Base-by-base conservation (phyloP, 2,113 vertebrate genomes). In the Rhegmatorhina hoffmannsi region DNA sequence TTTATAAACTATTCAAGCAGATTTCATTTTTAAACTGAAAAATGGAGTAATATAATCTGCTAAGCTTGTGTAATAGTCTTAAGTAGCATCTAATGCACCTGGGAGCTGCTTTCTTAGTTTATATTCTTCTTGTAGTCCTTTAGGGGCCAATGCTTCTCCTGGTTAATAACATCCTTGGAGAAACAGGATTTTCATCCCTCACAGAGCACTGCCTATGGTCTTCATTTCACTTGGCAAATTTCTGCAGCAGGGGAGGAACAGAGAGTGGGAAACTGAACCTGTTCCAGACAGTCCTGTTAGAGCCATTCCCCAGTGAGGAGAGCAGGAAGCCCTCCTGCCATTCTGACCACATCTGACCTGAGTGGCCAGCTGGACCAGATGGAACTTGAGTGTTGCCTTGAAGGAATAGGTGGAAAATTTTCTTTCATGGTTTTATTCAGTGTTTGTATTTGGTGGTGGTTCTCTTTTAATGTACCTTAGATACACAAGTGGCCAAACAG, bases 161-260 rank as follows among this genome's bases (percentile, higher is more conserved):
- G 36, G 34, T 87, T 95, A 91, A 85, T 89, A 88, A 52, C 73
- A 59, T 76, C 87, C 60, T 56, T 53, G 52, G 93, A 72, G 75
- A 94, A 88, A 91, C 43, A 38, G 6, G 10, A 77, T 95, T 96
- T 83, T 79, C 44, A 88, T 94, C 28, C 6, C 31, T 77, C 43
- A 44, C 50, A 31, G 70, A 85, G 20, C 53, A 43, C 25, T 87
- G 36, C 66, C 59, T 1, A 0, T 58, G 36, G 43, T 87, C 70
- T 92, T 90, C 63, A 26, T 91, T 83, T 58, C 26, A 29, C 29
- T 83, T 94, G 46, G 59, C 43, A 69, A 78, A 67, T 6, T 53
- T 83, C 44, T 67, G 55, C 33, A 47, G 34, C 62, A 58, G 40
- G 34, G 16, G 18, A 53, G 49, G 75, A 58, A 62, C 17, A 28